Base-by-base conservation (phyloP, 2,113 vertebrate genomes). In the Ia io region DNA sequence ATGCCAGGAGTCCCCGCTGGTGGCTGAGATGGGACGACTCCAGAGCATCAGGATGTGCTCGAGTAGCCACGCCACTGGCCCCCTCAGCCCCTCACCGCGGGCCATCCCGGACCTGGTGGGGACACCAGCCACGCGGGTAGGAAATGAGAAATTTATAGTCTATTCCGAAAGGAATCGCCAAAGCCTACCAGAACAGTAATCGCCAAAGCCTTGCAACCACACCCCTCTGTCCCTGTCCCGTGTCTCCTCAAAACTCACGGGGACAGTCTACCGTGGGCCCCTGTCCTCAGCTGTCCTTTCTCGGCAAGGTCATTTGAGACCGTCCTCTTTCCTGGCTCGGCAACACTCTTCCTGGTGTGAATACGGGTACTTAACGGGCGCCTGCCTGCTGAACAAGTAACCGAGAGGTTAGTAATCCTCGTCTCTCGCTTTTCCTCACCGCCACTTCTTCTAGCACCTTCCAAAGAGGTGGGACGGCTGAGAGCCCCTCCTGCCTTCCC, bases 331-430 rank as follows among this genome's bases (percentile, higher is more conserved):
- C 49, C 32, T 22, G 91, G 47, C 74, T 73, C 40, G 18, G 96
- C 63, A 30, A 35, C 51, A 20, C 49, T 67, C 92, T 95, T 94
- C 79, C 74, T 95, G 65, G 94, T 76, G 88, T 93, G 93, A 93
- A 97, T 90, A 71, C 90, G 1, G 80, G 90, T 85, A 61, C 93
- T 89, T 94, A 96, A 84, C 32, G 91, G 87, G 96, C 97, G 93
- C 95, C 96, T 96, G 95, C 59, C 95, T 88, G 59, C 94, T 97
- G 95, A 91, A 95, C 94, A 95, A 96, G 97, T 95, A 97, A 90
- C 80, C 35, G 70, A 95, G 98, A 97, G 87, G 5, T 3, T 35
- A 37, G 96, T 94, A 69, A 97, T 96, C 95, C 93, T 93, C 4
- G 5, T 91, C 94, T 78, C 8, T 6, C 42, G 53, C 93, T 20